These are phyloP conservation scores for Ailurus styani DNA, from an alignment of 2,113 vertebrate genomes.

Conservation along the genomic window DNA sequence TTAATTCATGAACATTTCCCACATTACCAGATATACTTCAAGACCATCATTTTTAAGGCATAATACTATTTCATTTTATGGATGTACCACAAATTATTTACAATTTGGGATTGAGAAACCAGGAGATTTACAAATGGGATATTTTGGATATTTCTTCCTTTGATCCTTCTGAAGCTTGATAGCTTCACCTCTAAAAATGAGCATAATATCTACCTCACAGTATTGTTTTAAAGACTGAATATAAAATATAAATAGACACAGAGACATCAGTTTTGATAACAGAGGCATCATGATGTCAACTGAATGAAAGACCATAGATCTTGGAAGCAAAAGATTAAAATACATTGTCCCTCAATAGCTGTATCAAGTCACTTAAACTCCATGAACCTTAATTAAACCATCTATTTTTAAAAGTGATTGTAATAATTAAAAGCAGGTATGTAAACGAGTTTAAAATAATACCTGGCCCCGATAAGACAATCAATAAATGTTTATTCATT, in stretches of 20 bases:
- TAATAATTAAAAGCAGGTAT: not conserved
- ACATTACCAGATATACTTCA: not conserved
- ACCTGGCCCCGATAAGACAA: not conserved
- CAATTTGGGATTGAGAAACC: not conserved
- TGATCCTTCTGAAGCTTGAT: not conserved
- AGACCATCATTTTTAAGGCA: not conserved
- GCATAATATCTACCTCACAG: not conserved
- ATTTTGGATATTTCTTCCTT: not conserved
- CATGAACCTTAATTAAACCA: not conserved
- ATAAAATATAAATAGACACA: not conserved
- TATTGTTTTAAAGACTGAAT: not conserved
- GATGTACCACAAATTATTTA: not conserved
- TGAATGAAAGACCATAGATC: not conserved
- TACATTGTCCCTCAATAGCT: not conserved
- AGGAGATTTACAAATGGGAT: not conserved
- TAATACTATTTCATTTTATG: not conserved
- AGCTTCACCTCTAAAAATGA: not conserved
- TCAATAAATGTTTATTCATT: not conserved
- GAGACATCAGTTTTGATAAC: not conserved
- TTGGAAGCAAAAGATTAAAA: constrained; percentile 1
- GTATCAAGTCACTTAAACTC: not conserved
- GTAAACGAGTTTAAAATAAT: not conserved
- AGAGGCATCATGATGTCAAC: not conserved
- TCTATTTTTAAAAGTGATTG: not conserved
- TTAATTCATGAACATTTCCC: not conserved